These are phyloP conservation scores for Lasioglossum villosulum DNA, from an alignment of 2,888 invertebrate genomes.

Conservation along the genomic window DNA sequence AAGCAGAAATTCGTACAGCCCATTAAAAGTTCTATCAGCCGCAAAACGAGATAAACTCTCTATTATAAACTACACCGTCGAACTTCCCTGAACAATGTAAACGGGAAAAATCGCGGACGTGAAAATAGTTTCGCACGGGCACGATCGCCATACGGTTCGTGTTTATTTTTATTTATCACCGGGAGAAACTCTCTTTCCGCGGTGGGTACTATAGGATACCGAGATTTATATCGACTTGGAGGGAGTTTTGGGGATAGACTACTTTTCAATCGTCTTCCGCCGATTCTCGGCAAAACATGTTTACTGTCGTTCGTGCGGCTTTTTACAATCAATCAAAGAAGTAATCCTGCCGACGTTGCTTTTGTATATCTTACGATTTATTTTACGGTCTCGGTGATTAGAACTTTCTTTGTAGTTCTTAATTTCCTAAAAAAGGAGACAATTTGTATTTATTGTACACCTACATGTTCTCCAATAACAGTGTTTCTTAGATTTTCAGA, in stretches of 20 bases:
- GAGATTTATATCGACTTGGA: neutral
- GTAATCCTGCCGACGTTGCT: too few relatives aligned
- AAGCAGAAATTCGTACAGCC: neutral
- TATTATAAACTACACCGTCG: neutral
- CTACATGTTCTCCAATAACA: too few relatives aligned
- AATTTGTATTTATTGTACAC: too few relatives aligned
- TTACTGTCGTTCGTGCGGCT: neutral
- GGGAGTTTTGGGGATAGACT: neutral
- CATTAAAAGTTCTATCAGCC: neutral
- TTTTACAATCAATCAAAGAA: neutral
- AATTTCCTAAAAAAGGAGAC: too few relatives aligned
- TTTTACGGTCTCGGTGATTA: too few relatives aligned
- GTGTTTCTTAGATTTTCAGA: too few relatives aligned
- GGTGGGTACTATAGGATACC: neutral
- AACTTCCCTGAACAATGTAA: neutral
- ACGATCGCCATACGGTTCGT: neutral
- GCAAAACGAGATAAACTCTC: neutral
- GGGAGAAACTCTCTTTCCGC: neutral
- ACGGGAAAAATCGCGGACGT: neutral
- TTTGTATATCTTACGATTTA: too few relatives aligned
- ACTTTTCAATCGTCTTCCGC: conserved; percentile 17
- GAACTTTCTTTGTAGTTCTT: too few relatives aligned
- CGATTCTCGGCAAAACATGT: conserved; percentile 16
- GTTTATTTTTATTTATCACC: neutral
- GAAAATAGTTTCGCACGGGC: neutral